These are phyloP conservation scores for Caenorhabditis sulstoni DNA, from an alignment of 2,888 invertebrate genomes.

Conservation along the genomic window DNA sequence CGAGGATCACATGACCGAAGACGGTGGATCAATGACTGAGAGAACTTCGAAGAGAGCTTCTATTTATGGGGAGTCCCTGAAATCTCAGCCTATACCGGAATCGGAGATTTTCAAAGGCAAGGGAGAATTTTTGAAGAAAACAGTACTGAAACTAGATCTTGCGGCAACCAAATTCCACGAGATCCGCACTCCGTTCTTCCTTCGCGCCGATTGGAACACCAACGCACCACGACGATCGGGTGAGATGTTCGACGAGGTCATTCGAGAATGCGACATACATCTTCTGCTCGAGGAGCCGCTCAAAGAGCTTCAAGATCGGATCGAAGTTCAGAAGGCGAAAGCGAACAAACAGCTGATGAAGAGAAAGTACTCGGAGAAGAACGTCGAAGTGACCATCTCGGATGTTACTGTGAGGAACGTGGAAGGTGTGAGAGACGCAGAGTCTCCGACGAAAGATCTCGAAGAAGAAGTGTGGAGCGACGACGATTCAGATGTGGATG, in stretches of 20 bases:
- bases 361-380: conserved; percentile 43
- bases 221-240: conserved; percentile 32
- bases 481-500: conserved; percentile 24
- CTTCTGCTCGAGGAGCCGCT: conserved; percentile 26
- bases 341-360: conserved; percentile 36
- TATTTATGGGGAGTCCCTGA: conserved; percentile 34
- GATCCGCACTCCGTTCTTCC: conserved; percentile 45
- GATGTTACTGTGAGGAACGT: conserved; percentile 17
- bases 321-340: conserved; percentile 37
- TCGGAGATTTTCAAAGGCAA: conserved; percentile 56
- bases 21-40: conserved; percentile 44
- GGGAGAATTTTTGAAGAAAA: conserved; percentile 53
- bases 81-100: conserved; percentile 20
- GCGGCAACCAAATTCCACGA: conserved; percentile 41
- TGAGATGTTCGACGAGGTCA: conserved; percentile 36
- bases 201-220: conserved; percentile 32
- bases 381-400: conserved; percentile 11
- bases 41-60: conserved; percentile 52
- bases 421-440: conserved; percentile 5
- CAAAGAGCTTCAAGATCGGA: conserved; percentile 36
- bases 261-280: conserved; percentile 34
- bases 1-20: conserved; percentile 39
- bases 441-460: not conserved
- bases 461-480: not conserved
- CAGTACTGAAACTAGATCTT: conserved; percentile 22